phyloP scores from a whole-genome alignment of 1,140 invertebrate genomes.

The Portunus trituberculatus region DNA sequence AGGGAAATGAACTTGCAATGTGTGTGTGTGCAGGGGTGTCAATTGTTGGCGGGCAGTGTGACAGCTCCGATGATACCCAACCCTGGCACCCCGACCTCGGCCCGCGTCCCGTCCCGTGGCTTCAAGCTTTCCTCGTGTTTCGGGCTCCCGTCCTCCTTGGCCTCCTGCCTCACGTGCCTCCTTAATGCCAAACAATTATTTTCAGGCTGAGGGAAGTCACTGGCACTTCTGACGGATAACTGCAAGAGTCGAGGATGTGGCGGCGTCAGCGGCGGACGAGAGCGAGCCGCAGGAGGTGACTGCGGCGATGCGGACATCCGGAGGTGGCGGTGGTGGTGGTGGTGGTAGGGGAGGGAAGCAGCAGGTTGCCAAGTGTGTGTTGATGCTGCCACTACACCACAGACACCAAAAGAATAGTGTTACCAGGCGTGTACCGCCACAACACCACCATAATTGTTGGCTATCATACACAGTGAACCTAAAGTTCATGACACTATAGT shows the following conservation, averaged over 20 bases:
- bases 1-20: no score
- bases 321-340: constrained; percentile 14
- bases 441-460: background rate
- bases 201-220: background rate
- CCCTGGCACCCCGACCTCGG: background rate
- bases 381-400: constrained; percentile 9
- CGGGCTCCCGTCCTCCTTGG: background rate
- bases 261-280: background rate
- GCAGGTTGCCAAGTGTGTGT: constrained; percentile 51
- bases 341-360: background rate
- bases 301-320: constrained; percentile 43
- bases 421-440: background rate
- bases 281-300: background rate
- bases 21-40: constrained; percentile 7
- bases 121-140: background rate
- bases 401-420: background rate
- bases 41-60: constrained; percentile 42
- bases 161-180: background rate
- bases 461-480: background rate
- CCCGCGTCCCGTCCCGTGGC: background rate
- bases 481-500: background rate
- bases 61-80: constrained; percentile 26
- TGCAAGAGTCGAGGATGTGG: background rate
- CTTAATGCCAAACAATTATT: background rate
- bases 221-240: background rate